Evolutionary conservation across 2,113 vertebrate species (phyloP).

Genomic region (Mastomys coucha): DNA sequence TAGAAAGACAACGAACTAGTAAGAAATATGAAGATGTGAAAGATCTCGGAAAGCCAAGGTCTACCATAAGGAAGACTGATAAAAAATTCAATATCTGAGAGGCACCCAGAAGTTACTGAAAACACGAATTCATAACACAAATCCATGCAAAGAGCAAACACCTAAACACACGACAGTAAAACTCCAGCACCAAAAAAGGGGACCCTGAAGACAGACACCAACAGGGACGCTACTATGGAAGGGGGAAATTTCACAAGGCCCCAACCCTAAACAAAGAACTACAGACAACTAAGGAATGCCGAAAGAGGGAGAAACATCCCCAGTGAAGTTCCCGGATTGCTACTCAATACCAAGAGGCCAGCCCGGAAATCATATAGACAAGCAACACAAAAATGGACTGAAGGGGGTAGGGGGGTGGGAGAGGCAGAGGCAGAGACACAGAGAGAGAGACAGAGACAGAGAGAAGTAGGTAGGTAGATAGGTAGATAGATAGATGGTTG

Average conservation of each 20-base stretch:
- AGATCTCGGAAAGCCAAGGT: neutral
- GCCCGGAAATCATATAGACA: neutral
- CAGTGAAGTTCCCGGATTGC: neutral
- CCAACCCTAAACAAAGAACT: neutral
- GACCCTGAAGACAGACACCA: neutral
- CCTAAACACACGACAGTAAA: neutral
- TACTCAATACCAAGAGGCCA: neutral
- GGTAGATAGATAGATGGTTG: neutral
- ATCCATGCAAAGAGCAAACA: neutral
- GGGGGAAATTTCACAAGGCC: too few relatives aligned
- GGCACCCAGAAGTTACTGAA: neutral
- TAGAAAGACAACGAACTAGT: neutral
- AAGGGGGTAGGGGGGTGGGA: too few relatives aligned
- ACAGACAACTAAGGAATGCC: neutral
- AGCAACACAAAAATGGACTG: neutral
- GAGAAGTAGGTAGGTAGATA: too few relatives aligned
- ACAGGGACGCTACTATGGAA: too few relatives aligned
- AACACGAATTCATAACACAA: neutral
- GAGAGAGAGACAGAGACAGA: neutral
- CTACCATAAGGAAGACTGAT: neutral
- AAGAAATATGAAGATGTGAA: neutral
- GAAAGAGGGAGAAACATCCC: neutral
- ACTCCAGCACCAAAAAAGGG: neutral
- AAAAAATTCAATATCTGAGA: neutral
- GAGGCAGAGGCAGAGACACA: too few relatives aligned